A percentile compares a stretch with the other conserved stretches of the same genome.
These are phyloP conservation scores for Drosophila parthenogenetica DNA, from an alignment of 2,888 invertebrate species.

Conservation along the genomic window DNA sequence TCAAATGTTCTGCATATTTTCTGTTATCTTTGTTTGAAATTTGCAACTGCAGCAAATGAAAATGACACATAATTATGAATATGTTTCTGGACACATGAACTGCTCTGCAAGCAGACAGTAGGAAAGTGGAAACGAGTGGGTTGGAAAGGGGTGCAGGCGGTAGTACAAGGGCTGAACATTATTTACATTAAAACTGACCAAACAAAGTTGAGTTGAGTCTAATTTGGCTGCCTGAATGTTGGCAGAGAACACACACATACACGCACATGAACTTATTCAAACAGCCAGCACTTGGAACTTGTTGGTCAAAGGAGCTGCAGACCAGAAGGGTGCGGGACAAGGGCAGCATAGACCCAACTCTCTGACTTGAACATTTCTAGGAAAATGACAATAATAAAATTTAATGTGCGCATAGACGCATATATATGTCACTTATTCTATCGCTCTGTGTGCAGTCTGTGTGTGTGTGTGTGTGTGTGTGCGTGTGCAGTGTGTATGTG, in stretches of 20 bases:
- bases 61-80: constrained; percentile 76
- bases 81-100: constrained; percentile 69
- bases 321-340: background rate
- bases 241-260: constrained; percentile 44
- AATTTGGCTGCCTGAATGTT: constrained; percentile 72
- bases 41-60: constrained; percentile 48
- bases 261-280: constrained; percentile 57
- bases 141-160: background rate
- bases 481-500: constrained; percentile 8
- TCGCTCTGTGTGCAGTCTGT: constrained; percentile 1
- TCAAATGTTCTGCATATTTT: constrained; percentile 6
- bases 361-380: constrained; percentile 49
- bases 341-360: background rate
- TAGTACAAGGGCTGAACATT: constrained; percentile 18
- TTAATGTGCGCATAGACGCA: constrained; percentile 76
- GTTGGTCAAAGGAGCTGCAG: constrained; percentile 35
- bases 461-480: constrained; percentile 17
- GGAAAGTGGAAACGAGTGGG: background rate
- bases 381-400: constrained; percentile 81
- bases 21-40: constrained; percentile 6
- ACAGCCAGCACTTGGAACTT: constrained; percentile 68
- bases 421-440: constrained; percentile 53
- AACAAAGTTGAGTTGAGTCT: constrained; percentile 75
- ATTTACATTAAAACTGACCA: constrained; percentile 77
- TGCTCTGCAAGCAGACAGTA: constrained; percentile 24